Evolutionary conservation across 2,888 invertebrate species (phyloP).

Genomic region (Gnatocerus cornutus): DNA sequence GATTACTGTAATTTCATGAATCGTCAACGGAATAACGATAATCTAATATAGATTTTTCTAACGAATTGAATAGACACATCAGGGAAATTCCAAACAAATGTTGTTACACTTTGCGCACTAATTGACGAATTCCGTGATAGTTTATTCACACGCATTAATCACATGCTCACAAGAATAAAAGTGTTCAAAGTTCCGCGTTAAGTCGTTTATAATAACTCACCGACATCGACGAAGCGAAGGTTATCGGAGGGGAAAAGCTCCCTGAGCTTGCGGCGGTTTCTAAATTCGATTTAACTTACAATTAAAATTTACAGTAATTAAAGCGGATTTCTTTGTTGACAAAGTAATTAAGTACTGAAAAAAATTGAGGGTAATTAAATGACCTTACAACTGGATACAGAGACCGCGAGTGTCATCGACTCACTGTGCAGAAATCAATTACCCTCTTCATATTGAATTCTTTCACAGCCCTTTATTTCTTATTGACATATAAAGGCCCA

Average conservation of each 20-base stretch:
- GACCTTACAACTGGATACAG: constrained; percentile 32
- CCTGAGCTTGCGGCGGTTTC: constrained; percentile 1
- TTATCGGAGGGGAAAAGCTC: background rate
- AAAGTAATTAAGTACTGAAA: constrained; percentile 11
- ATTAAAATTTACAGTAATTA: constrained; percentile 15
- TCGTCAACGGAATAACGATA: background rate
- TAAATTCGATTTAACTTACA: constrained; percentile 25
- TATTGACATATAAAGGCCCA: constrained; percentile 44
- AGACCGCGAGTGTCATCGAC: constrained; percentile 1
- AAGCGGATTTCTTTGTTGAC: constrained; percentile 7
- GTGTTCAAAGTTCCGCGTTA: constrained; percentile 28
- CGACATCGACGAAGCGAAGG: background rate
- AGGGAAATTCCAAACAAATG: constrained; percentile 13
- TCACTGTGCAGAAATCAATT: constrained; percentile 43
- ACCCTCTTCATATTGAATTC: constrained; percentile 33
- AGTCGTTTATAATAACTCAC: constrained; percentile 45
- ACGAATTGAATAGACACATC: constrained; percentile 1
- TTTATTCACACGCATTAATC: constrained; percentile 43
- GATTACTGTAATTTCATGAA: constrained; percentile 18
- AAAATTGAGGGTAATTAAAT: constrained; percentile 41
- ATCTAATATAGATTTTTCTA: constrained; percentile 6
- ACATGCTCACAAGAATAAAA: constrained; percentile 32
- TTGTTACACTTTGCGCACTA: constrained; percentile 20
- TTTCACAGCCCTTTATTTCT: constrained; percentile 33
- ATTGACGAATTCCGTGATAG: constrained; percentile 47